A percentile compares a stretch with the other conserved stretches of the same genome.
phyloP scores from a whole-genome alignment of 2,888 invertebrate genomes.

The Antitype chi region DNA sequence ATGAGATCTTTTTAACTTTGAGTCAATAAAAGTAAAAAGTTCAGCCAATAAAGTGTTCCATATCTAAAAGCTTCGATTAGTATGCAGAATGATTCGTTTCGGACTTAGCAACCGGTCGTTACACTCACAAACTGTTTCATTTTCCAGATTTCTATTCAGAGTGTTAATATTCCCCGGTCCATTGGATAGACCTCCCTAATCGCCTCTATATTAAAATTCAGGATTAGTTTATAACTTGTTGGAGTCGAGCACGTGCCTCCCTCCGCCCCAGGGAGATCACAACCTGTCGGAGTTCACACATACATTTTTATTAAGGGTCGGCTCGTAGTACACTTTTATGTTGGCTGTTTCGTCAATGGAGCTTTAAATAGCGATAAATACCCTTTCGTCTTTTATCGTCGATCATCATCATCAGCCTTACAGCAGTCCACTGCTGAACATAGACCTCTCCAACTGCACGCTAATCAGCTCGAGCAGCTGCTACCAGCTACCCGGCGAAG shows the following conservation, averaged over 20 bases:
- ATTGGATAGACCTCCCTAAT: slow-evolving; percentile 29
- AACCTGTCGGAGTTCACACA: slow-evolving; percentile 23
- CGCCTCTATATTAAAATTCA: slow-evolving; percentile 46
- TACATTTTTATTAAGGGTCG: slow-evolving; percentile 33
- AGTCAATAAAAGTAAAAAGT: too few relatives aligned
- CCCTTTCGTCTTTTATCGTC: background rate
- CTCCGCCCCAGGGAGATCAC: slow-evolving; percentile 17
- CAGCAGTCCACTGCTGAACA: too few relatives aligned
- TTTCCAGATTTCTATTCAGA: slow-evolving; percentile 22
- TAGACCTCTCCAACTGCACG: too few relatives aligned
- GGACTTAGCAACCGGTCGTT: background rate
- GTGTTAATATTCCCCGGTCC: slow-evolving; percentile 18
- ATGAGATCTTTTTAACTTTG: too few relatives aligned
- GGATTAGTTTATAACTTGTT: slow-evolving; percentile 30
- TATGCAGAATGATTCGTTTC: slow-evolving; percentile 3
- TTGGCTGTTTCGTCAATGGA: slow-evolving; percentile 21
- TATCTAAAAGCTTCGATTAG: background rate
- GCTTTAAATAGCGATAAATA: slow-evolving; percentile 13
- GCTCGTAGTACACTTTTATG: slow-evolving; percentile 2
- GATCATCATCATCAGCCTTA: too few relatives aligned
- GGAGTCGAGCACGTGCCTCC: slow-evolving; percentile 26
- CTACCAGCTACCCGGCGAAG: too few relatives aligned
- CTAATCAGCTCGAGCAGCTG: too few relatives aligned
- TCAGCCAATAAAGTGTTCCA: too few relatives aligned
- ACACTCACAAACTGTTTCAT: slow-evolving; percentile 32